These are phyloP conservation scores for Brachionus rubens DNA, from an alignment of 1,140 invertebrate genomes.

Conservation along the genomic window DNA sequence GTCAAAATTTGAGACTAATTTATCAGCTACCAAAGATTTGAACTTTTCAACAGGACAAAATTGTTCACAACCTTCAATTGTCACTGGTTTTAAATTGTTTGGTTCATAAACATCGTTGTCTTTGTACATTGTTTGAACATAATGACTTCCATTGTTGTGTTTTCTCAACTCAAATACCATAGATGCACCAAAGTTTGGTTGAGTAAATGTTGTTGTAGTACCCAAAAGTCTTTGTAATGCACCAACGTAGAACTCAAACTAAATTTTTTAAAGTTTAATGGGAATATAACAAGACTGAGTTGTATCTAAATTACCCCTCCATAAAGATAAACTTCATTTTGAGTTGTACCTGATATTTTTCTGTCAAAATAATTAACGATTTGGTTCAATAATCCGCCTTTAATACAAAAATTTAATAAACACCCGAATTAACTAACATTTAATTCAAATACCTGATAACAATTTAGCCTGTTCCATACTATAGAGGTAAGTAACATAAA, in stretches of 20 bases:
- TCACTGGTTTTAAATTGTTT: background rate
- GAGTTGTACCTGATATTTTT: background rate
- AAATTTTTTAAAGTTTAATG: background rate
- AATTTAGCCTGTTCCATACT: background rate
- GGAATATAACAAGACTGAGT: background rate
- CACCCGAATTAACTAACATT: too few species aligned
- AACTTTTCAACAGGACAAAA: slow-evolving; percentile 12
- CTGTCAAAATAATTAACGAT: background rate
- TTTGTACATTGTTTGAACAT: slow-evolving; percentile 6
- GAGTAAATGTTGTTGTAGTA: background rate
- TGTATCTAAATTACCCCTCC: background rate
- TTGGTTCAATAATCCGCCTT: background rate
- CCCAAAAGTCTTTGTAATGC: background rate
- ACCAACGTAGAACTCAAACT: background rate
- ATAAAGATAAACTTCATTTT: slow-evolving; percentile 13
- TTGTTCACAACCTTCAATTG: background rate
- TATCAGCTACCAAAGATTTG: background rate
- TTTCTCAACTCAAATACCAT: slow-evolving; percentile 5
- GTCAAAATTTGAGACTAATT: background rate
- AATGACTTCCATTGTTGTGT: background rate
- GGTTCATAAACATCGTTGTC: background rate
- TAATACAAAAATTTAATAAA: too few species aligned
- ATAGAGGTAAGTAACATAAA: slow-evolving; percentile 2
- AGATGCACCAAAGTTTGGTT: background rate
- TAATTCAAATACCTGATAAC: slow-evolving; percentile 2